A percentile compares a stretch with the other conserved stretches of the same genome.
These are phyloP conservation scores for Leptopterna dolabrata DNA, from an alignment of 2,888 invertebrate genomes.

Conservation along the genomic window DNA sequence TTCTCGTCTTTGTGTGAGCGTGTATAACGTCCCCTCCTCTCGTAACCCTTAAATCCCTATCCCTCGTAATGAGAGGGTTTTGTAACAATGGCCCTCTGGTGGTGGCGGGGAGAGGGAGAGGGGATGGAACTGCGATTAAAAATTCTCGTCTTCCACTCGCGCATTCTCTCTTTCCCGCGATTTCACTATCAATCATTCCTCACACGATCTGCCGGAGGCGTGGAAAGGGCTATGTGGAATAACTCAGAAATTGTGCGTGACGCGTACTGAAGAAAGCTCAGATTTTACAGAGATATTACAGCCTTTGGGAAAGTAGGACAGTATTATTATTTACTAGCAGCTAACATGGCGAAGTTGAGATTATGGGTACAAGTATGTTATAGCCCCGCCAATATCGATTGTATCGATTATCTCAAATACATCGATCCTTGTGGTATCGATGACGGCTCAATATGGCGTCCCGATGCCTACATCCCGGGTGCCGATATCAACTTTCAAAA, in stretches of 20 bases:
- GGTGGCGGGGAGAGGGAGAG: neutral
- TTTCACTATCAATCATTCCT: neutral
- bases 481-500: no score
- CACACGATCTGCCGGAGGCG: neutral
- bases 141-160: neutral
- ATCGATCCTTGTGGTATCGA: no score
- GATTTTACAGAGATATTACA: no score
- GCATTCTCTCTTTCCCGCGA: neutral
- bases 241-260: neutral
- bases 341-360: no score
- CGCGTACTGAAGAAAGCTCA: no score
- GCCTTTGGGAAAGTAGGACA: no score
- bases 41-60: neutral
- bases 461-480: no score
- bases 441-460: no score
- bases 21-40: neutral
- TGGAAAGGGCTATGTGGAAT: neutral
- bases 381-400: no score
- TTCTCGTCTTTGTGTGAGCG: neutral
- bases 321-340: no score
- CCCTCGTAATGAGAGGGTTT: conserved; percentile 5
- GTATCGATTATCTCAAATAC: no score
- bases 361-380: no score
- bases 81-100: neutral
- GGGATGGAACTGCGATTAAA: neutral